phyloP scores from a whole-genome alignment of 2,113 vertebrate genomes.

The Myotis brandtii region DNA sequence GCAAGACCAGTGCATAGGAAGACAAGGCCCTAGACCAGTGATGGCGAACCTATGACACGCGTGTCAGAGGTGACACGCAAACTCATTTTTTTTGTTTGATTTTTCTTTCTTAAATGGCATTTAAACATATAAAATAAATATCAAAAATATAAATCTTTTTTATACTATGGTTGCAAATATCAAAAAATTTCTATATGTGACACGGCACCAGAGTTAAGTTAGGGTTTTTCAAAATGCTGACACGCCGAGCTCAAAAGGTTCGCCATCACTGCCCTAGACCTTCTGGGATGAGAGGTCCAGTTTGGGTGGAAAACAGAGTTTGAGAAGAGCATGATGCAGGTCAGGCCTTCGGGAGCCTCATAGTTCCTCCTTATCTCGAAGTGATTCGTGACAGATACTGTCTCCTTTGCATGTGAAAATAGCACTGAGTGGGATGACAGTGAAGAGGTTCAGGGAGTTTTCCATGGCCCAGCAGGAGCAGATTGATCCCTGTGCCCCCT shows the following conservation, averaged over 20 bases:
- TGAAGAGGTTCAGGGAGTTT: not conserved
- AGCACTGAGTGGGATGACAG: not conserved
- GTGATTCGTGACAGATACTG: not conserved
- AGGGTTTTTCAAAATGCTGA: no score
- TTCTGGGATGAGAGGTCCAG: not conserved
- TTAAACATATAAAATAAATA: no score
- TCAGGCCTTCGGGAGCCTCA: not conserved
- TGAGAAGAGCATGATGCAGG: not conserved
- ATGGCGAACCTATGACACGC: no score
- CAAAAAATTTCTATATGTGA: no score
- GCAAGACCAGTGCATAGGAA: not conserved
- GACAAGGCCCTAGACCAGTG: not conserved
- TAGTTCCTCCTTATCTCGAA: not conserved
- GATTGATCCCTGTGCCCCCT: constrained; percentile 24
- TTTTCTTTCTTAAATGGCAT: no score
- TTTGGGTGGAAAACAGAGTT: not conserved
- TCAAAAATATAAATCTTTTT: no score
- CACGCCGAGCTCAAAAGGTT: no score
- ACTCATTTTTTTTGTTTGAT: no score
- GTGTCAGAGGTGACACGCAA: no score
- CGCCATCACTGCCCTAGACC: not conserved
- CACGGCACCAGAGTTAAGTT: no score
- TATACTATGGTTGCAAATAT: no score
- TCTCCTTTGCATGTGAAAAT: not conserved
- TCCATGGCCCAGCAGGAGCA: not conserved